Evolutionary conservation across 2,888 invertebrate genomes (phyloP).

Genomic region (Pantelozetes paolii): DNA sequence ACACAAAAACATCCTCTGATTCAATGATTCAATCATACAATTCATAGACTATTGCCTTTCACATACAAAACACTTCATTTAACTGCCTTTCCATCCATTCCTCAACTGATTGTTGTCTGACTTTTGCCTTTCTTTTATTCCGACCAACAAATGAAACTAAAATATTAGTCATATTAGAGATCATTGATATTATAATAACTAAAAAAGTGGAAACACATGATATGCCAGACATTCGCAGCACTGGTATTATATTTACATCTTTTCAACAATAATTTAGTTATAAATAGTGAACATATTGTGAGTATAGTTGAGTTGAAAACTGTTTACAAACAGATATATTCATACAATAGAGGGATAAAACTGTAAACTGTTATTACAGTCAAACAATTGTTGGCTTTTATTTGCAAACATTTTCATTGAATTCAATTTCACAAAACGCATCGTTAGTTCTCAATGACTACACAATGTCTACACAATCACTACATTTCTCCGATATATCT

Average conservation of each 20-base stretch:
- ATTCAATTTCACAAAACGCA: conserved; percentile 30
- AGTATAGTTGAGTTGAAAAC: not conserved
- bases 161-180: not conserved
- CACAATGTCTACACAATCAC: not conserved
- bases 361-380: conserved; percentile 21
- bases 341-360: not conserved
- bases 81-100: not conserved
- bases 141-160: not conserved
- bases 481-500: not conserved
- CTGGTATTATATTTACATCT: not conserved
- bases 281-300: conserved; percentile 1
- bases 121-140: conserved; percentile 3
- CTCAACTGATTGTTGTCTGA: not conserved
- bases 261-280: not conserved
- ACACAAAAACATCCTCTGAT: not conserved
- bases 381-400: conserved; percentile 24
- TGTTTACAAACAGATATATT: conserved; percentile 9
- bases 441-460: not conserved
- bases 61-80: not conserved
- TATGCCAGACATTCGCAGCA: no score
- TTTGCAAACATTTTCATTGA: not conserved
- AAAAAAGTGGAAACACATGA: not conserved
- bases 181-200: conserved; percentile 6
- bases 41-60: not conserved
- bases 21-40: not conserved